These are phyloP conservation scores for Diloba caeruleocephala DNA, from an alignment of 2,888 invertebrate species.

Conservation along the genomic window DNA sequence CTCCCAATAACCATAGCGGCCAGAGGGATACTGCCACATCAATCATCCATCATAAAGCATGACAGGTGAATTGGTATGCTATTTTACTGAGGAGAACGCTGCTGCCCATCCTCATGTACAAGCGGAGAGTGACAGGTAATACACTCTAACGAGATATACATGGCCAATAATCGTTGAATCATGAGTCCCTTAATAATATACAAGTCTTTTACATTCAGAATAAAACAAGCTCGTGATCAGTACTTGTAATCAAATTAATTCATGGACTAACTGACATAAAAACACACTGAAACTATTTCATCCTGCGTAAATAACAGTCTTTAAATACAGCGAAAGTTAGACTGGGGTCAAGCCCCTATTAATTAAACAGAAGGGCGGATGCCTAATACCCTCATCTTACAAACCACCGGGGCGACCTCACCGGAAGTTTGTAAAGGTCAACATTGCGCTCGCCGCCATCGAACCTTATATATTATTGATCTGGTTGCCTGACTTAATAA, in stretches of 20 bases:
- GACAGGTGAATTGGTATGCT: too few relatives aligned
- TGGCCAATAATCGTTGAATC: too few relatives aligned
- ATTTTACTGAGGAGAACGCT: too few relatives aligned
- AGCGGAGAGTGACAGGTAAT: too few relatives aligned
- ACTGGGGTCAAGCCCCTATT: conserved; percentile 76
- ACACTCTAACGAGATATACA: too few relatives aligned
- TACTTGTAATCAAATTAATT: conserved; percentile 9
- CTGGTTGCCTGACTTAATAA: conserved; percentile 41
- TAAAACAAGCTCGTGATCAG: not conserved
- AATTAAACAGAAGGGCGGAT: conserved; percentile 72
- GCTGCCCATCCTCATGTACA: too few relatives aligned
- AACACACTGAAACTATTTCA: conserved; percentile 49
- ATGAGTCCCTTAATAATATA: too few relatives aligned
- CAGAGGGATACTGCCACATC: too few relatives aligned
- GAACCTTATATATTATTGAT: conserved; percentile 61
- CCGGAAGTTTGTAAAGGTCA: conserved; percentile 63
- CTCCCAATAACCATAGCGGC: too few relatives aligned
- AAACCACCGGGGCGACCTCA: conserved; percentile 56
- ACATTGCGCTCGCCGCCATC: conserved; percentile 54
- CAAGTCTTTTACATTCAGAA: too few relatives aligned
- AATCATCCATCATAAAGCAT: too few relatives aligned
- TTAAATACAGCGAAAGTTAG: conserved; percentile 65
- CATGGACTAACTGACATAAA: conserved; percentile 31
- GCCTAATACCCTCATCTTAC: conserved; percentile 59
- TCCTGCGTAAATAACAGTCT: conserved; percentile 42